Base-by-base conservation (phyloP, 1,140 invertebrate species). In the Orius insidiosus region DNA sequence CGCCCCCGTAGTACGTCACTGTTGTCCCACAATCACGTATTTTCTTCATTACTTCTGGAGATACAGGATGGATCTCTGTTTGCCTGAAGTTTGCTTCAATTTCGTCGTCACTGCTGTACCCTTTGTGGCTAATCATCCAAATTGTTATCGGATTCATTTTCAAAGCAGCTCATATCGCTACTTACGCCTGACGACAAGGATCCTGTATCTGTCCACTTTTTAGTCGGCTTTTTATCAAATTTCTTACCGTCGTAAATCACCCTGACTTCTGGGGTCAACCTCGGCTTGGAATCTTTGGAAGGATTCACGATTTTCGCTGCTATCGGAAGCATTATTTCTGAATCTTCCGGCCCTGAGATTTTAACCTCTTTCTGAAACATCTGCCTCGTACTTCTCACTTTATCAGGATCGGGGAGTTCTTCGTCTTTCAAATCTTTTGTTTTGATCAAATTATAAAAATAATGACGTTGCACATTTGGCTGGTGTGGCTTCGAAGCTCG, bases 1-100 rank as follows among this genome's bases (percentile, higher is more conserved):
- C 79, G 75, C 2, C 83, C 83, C 85, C 84, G 53, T 85, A 87
- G 58, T 87, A 89, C 3, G 84, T 88, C 1, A 87, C 72, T 4
- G 81, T 24, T 0, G 82, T 85, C 4, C 84, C 85, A 55, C 75
- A 82, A 56, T 85, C 83, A 37, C 84, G 68, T 52, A 89, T 86
- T 64, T 85, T 85, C 51, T 79, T 74, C 33, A 89, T 59, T n/a
- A 87, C 78, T 56, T 87, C 84, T 48, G 58, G 53, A 1, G 62
- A 63, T 53, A 59, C 51, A 5, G 55, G 56, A 40, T 56, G 51
- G 51, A 53, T 45, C 5, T 59, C 52, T 14, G 49, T 53, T 5
- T 53, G 54, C 1, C 54, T 55, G 4, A 65, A 58, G 8, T 52
- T 46, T 1, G 45, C 57, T 13, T 64, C 61, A 10, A 55, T 53